phyloP scores from a whole-genome alignment of 2,888 invertebrate species.

The Auanema sp. region DNA sequence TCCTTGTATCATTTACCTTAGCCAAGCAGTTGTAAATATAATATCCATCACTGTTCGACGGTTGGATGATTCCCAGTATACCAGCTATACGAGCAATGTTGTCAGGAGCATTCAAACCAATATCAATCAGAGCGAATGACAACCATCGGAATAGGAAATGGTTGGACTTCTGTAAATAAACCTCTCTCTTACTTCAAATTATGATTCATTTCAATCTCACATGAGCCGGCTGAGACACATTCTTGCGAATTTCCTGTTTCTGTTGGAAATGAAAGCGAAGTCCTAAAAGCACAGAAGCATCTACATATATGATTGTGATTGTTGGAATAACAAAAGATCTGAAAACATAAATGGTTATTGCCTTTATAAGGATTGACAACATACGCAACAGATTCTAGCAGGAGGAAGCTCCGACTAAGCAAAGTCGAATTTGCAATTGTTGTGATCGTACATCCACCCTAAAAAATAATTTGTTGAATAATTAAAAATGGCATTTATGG shows the following conservation, averaged over 20 bases:
- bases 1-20: slow-evolving; percentile 1
- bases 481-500: neutral
- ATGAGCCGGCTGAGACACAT: slow-evolving; percentile 9
- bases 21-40: slow-evolving; percentile 11
- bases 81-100: slow-evolving; percentile 34
- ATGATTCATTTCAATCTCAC: neutral
- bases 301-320: slow-evolving; percentile 27
- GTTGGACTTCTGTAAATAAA: neutral
- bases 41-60: slow-evolving; percentile 11
- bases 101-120: slow-evolving; percentile 45
- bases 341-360: slow-evolving; percentile 1
- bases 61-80: slow-evolving; percentile 32
- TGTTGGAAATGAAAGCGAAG: slow-evolving; percentile 7
- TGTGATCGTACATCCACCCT: slow-evolving; percentile 17
- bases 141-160: slow-evolving; percentile 40
- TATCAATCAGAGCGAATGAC: slow-evolving; percentile 43
- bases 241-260: slow-evolving; percentile 8
- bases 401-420: slow-evolving; percentile 10
- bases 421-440: slow-evolving; percentile 6
- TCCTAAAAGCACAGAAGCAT: slow-evolving; percentile 20
- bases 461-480: slow-evolving; percentile 2
- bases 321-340: slow-evolving; percentile 33
- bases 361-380: neutral
- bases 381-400: slow-evolving; percentile 18
- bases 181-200: neutral